These are phyloP conservation scores for Drosophila cyrtoloma DNA, from an alignment of 2,888 invertebrate species.

Conservation along the genomic window DNA sequence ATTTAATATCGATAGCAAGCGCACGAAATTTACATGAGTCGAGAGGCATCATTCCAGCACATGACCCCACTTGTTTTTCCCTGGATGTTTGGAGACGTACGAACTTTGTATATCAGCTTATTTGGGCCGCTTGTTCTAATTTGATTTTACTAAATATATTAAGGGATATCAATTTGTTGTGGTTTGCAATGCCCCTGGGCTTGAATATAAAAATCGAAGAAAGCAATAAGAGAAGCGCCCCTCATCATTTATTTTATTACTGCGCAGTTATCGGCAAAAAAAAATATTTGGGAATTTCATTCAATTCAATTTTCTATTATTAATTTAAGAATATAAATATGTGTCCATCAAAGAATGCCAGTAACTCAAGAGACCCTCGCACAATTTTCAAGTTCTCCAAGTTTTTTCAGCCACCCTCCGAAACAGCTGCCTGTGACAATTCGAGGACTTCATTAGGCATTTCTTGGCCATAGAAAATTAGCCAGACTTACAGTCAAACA, in stretches of 20 bases:
- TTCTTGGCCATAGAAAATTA: constrained; percentile 52
- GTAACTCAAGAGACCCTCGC: not conserved
- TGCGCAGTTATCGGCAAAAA: not conserved
- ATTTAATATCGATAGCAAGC: constrained; percentile 64
- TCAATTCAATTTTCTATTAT: constrained; percentile 8
- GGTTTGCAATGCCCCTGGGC: not conserved
- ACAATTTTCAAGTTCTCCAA: constrained; percentile 12
- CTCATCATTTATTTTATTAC: not conserved
- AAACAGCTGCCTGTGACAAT: constrained; percentile 41
- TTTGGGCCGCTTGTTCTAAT: constrained; percentile 17
- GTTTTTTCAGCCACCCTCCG: constrained; percentile 6
- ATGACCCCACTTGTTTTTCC: constrained; percentile 22
- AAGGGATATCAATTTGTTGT: not conserved
- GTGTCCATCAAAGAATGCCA: not conserved
- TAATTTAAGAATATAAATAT: not conserved
- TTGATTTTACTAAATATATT: constrained; percentile 17
- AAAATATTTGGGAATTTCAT: not conserved
- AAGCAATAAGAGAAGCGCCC: not conserved
- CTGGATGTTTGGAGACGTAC: constrained; percentile 10
- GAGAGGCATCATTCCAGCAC: not conserved
- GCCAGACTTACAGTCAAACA: constrained; percentile 30
- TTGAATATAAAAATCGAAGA: not conserved
- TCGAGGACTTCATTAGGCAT: constrained; percentile 57
- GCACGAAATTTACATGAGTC: constrained; percentile 18
- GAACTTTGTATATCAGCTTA: constrained; percentile 2